Evolutionary conservation across 2,797 vertebrate species (phyloP).

Genomic region (Falco novaeseelandiae): DNA sequence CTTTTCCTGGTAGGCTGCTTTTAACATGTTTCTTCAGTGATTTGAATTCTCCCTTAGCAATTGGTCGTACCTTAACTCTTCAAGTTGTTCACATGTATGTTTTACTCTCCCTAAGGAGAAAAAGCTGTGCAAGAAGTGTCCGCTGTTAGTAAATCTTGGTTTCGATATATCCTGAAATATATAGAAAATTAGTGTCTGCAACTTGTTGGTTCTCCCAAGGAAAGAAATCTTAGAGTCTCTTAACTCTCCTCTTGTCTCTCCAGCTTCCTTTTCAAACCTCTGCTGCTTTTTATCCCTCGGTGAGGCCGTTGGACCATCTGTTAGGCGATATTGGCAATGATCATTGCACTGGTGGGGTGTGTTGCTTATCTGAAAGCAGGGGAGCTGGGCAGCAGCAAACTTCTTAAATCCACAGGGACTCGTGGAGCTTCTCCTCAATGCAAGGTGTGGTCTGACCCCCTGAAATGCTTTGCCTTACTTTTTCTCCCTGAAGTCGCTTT

Average conservation of each 20-base stretch:
- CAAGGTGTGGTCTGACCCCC: background rate
- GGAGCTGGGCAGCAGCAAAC: background rate
- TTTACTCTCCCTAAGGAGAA: background rate
- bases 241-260: background rate
- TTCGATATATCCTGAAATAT: background rate
- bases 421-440: background rate
- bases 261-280: slow-evolving; percentile 21
- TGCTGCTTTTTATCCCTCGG: slow-evolving; percentile 33
- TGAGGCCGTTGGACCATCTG: background rate
- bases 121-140: background rate
- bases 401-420: background rate
- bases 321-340: background rate
- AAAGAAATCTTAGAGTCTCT: background rate
- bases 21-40: background rate
- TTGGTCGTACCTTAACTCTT: background rate
- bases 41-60: background rate
- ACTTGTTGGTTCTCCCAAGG: background rate
- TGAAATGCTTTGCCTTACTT: background rate
- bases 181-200: background rate
- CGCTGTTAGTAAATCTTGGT: background rate
- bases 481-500: background rate
- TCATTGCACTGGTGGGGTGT: background rate
- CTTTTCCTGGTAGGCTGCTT: background rate
- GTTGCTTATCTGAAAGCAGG: background rate
- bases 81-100: background rate